These are phyloP conservation scores for Eonycteris spelaea DNA, from an alignment of 2,113 vertebrate species.

Conservation along the genomic window DNA sequence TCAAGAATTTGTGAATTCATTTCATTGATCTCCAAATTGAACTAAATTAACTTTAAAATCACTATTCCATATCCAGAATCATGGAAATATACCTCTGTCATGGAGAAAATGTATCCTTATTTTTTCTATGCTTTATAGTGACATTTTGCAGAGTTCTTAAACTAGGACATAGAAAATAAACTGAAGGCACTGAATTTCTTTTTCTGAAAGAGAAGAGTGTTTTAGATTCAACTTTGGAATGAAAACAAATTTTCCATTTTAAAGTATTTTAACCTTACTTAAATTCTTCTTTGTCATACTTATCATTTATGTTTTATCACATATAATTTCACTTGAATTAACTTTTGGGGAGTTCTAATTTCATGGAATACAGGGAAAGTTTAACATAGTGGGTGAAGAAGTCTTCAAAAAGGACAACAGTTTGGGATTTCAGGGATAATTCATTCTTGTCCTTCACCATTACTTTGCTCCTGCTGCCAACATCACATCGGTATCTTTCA, in stretches of 20 bases:
- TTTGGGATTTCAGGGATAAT: neutral
- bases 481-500: neutral
- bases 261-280: neutral
- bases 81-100: neutral
- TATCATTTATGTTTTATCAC: neutral
- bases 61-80: neutral
- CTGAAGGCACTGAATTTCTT: neutral
- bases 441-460: neutral
- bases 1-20: neutral
- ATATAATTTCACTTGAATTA: neutral
- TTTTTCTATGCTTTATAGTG: neutral
- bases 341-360: neutral
- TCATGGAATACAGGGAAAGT: neutral
- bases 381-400: neutral
- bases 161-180: neutral
- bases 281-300: neutral
- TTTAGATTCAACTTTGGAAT: neutral
- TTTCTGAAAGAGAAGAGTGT: neutral
- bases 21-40: neutral
- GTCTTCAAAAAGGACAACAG: neutral
- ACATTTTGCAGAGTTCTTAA: neutral
- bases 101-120: neutral
- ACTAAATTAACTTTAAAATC: neutral
- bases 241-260: neutral
- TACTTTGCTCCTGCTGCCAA: neutral